A percentile compares a stretch with the other conserved stretches of the same genome.
Conservation (phyloP, 2,113 vertebrate genomes). For the Halichoeres trimaculatus region DNA sequence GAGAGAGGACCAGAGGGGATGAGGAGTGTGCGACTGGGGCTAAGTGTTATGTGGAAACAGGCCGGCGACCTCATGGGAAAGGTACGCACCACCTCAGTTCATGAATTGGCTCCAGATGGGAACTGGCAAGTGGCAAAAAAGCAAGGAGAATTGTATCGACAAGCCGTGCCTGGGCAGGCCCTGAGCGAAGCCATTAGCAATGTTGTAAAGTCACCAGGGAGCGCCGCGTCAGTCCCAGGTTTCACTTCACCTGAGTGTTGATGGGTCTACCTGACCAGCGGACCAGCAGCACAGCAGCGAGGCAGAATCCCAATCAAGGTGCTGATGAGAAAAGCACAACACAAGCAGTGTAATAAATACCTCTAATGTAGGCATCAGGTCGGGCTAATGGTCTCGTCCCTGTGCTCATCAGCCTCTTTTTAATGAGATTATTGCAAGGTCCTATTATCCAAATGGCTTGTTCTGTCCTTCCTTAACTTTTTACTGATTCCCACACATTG, state of each 20-base stretch:
- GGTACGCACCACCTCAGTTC: constrained; percentile 82
- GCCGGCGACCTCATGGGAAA: constrained; percentile 77
- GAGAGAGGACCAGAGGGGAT: constrained; percentile 51
- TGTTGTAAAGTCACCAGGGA: constrained; percentile 76
- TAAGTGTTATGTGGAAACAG: constrained; percentile 70
- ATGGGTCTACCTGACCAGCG: constrained; percentile 69
- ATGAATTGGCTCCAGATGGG: constrained; percentile 87
- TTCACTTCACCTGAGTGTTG: constrained; percentile 87
- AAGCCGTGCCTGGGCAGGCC: constrained; percentile 80
- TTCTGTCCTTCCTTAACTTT: constrained; percentile 51
- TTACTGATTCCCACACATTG: constrained; percentile 45
- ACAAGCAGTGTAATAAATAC: constrained; percentile 57
- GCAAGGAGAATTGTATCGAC: constrained; percentile 88
- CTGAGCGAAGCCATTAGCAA: constrained; percentile 85
- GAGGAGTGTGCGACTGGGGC: constrained; percentile 42
- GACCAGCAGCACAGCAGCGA: constrained; percentile 19
- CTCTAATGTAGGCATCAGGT: constrained; percentile 23
- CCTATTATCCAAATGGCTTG: constrained; percentile 58
- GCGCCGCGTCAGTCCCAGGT: constrained; percentile 80
- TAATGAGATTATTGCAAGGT: constrained; percentile 67
- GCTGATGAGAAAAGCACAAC: constrained; percentile 60
- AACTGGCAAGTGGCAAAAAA: constrained; percentile 86
- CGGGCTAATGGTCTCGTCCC: constrained; percentile 38
- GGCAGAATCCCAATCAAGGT: constrained; percentile 51
- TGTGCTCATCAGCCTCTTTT: constrained; percentile 37